Base-by-base conservation (phyloP, 1,140 invertebrate species). In the Zaprionus lachaisei region DNA sequence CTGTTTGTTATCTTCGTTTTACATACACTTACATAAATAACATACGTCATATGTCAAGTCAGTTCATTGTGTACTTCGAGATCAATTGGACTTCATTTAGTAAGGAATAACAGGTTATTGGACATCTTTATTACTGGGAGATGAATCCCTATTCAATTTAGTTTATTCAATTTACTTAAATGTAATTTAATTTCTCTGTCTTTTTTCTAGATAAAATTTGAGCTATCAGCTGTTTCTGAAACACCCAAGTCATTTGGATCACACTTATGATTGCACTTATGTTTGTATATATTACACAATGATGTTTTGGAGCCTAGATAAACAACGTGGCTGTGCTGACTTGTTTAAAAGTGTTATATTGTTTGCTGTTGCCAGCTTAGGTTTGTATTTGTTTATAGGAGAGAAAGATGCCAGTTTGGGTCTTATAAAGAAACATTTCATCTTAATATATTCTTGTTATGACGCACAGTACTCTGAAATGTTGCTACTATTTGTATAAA, bases 361-460 rank as follows among this genome's bases (percentile, higher is more conserved):
- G 5, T 55, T 69, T 26, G 57, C 65, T 22, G 47, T 69, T 55
- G 28, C 57, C 20, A 56, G 41, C 34, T 57, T 74, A 57, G 72
- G 72, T 74, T 62, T 14, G 72, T 74, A 69, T 67, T 67, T 9
- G 28, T 31, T 31, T 31, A 31, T 2, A 7, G 28, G 28, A 31
- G 7, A 31, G 28, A 31, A 9, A 31, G 28, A 31, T 7, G 7
- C 7, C 28, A 7, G 0, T 28, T 28, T 28, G 6, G 6, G 28
- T 28, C 2, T 28, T 28, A 28, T 28, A 28, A 28, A 28, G 28
- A 28, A 28, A 31, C 9, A 31, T 3, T 11, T 31, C 9, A 31
- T 31, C 9, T 31, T 11, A 11, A 31, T 11, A 11, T 31, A 9
- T 11, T 28, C 28, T 9, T 28, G 1, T 28, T 7, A 28, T 7